These are phyloP conservation scores for Anabacerthia variegaticeps DNA, from an alignment of 2,797 vertebrate species.

Conservation along the genomic window DNA sequence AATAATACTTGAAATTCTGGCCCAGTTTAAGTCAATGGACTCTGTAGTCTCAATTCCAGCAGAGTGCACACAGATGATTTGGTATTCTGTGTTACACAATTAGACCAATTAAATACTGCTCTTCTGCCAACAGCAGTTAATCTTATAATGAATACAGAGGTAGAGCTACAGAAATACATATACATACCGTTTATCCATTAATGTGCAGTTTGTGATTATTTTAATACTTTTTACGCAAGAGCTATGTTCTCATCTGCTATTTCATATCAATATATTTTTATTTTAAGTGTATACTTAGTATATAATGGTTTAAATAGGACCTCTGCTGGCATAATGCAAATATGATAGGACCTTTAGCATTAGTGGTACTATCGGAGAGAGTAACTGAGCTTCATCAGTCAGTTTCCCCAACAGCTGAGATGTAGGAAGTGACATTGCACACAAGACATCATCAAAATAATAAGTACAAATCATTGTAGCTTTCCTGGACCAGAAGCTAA, in stretches of 20 bases:
- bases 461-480: not conserved
- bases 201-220: not conserved
- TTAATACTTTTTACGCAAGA: not conserved
- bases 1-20: not conserved
- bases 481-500: not conserved
- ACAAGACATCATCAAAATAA: not conserved
- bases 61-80: slow-evolving; percentile 18
- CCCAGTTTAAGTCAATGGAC: not conserved
- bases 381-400: not conserved
- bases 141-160: slow-evolving; percentile 22
- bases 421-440: not conserved
- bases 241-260: not conserved
- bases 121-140: slow-evolving; percentile 39
- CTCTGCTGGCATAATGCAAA: not conserved
- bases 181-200: not conserved
- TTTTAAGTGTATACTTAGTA: not conserved
- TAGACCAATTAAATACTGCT: slow-evolving; percentile 43
- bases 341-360: not conserved
- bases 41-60: not conserved
- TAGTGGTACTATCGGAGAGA: not conserved
- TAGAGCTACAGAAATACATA: not conserved
- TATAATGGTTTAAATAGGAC: not conserved
- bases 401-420: not conserved
- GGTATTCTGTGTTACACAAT: slow-evolving; percentile 10
- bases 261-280: not conserved